phyloP scores from a whole-genome alignment of 2,113 vertebrate species.

The Aldabrachelys gigantea region DNA sequence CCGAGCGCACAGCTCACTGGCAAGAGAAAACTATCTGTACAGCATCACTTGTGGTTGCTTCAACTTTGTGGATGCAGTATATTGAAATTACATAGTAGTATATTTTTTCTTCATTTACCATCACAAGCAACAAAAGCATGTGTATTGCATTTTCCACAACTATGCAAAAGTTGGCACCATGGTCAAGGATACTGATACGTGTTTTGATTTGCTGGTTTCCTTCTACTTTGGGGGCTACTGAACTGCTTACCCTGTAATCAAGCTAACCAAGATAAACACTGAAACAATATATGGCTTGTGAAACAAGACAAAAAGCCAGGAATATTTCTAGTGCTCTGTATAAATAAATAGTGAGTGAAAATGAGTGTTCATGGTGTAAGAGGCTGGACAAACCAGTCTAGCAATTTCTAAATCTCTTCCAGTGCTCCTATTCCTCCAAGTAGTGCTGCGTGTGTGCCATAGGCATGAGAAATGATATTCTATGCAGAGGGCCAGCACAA shows the following conservation, averaged over 20 bases:
- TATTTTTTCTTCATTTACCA: constrained; percentile 51
- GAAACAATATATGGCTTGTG: not conserved
- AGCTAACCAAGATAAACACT: constrained; percentile 4
- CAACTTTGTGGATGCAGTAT: constrained; percentile 43
- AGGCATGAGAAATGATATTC: not conserved
- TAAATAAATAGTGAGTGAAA: not conserved
- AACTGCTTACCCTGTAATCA: constrained; percentile 25
- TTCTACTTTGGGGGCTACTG: constrained; percentile 23
- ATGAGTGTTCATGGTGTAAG: not conserved
- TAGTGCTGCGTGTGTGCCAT: not conserved
- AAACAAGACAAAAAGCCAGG: constrained; percentile 23
- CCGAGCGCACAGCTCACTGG: constrained; percentile 3
- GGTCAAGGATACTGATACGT: not conserved
- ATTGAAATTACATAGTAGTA: constrained; percentile 41
- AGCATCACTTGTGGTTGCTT: constrained; percentile 53
- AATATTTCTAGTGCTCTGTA: not conserved
- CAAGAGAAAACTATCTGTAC: constrained; percentile 54
- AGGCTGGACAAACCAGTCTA: not conserved
- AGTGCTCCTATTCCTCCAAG: fast-evolving
- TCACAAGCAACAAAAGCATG: constrained; percentile 12
- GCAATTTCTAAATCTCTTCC: not conserved
- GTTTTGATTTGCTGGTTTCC: constrained; percentile 39
- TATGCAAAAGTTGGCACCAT: not conserved
- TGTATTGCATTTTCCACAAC: not conserved
- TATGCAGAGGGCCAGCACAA: not conserved